These are phyloP conservation scores for Corapipo altera DNA, from an alignment of 2,113 vertebrate genomes.

Conservation along the genomic window DNA sequence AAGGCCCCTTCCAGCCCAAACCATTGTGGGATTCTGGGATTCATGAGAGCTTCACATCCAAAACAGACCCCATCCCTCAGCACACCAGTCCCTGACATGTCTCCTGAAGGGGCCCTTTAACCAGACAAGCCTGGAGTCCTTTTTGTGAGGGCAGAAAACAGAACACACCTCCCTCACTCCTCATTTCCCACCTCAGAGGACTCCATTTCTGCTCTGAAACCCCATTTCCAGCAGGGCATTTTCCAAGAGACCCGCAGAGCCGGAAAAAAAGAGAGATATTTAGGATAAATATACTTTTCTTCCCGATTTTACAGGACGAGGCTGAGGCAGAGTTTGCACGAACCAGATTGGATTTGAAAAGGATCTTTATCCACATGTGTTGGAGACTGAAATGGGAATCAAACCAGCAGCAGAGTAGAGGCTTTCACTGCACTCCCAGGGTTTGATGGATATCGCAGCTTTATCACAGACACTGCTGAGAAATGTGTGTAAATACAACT, in stretches of 20 bases:
- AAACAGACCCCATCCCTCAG: background rate
- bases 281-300: background rate
- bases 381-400: background rate
- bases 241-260: no score
- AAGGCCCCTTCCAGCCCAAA: background rate
- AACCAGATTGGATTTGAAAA: background rate
- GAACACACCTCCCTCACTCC: background rate
- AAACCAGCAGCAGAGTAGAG: background rate
- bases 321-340: background rate
- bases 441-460: background rate
- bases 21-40: background rate
- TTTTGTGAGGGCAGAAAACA: background rate
- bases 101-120: background rate
- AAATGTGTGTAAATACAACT: background rate
- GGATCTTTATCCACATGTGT: background rate
- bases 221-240: background rate
- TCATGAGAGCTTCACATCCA: background rate
- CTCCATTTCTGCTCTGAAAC: background rate
- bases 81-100: background rate
- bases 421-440: background rate
- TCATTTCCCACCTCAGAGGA: background rate
- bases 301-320: fast-evolving
- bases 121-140: background rate
- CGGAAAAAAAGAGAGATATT: background rate
- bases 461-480: fast-evolving